Conservation (phyloP, 2,113 vertebrate genomes). For the Fulmarus glacialis region DNA sequence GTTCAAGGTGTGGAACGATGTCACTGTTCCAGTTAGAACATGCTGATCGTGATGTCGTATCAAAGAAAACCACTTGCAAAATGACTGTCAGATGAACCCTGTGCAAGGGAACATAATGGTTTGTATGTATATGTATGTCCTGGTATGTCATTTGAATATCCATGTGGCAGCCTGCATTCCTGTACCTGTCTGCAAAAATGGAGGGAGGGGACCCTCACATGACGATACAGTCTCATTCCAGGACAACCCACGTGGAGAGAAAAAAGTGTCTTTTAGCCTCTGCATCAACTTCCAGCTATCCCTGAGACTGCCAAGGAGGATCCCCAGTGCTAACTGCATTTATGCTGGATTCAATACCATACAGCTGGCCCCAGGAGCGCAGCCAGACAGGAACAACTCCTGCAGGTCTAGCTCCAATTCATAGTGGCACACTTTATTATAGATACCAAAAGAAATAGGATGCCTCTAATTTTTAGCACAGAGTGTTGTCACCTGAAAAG, state of each 20-base stretch:
- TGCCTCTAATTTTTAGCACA: not conserved
- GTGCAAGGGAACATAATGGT: not conserved
- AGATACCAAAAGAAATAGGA: not conserved
- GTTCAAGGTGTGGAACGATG: slow-evolving; percentile 58
- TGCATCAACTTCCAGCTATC: not conserved
- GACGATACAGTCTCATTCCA: not conserved
- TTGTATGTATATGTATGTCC: not conserved
- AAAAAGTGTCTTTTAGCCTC: not conserved
- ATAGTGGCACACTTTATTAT: not conserved
- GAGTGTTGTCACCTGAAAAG: not conserved
- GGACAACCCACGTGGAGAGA: not conserved
- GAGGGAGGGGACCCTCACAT: not conserved
- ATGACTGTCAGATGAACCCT: slow-evolving; percentile 40
- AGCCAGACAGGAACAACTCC: not conserved
- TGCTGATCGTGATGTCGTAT: not conserved
- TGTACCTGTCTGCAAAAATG: not conserved
- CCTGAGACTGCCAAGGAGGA: not conserved
- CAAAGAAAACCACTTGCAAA: slow-evolving; percentile 33
- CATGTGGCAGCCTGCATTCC: not conserved
- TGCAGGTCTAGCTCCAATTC: not conserved
- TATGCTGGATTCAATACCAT: not conserved
- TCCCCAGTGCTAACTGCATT: not conserved
- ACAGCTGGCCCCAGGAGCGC: not conserved
- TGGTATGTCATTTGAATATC: not conserved
- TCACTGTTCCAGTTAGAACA: slow-evolving; percentile 45